Base-by-base conservation (phyloP, 2,888 invertebrate genomes). In the Serrognathus titanus region DNA sequence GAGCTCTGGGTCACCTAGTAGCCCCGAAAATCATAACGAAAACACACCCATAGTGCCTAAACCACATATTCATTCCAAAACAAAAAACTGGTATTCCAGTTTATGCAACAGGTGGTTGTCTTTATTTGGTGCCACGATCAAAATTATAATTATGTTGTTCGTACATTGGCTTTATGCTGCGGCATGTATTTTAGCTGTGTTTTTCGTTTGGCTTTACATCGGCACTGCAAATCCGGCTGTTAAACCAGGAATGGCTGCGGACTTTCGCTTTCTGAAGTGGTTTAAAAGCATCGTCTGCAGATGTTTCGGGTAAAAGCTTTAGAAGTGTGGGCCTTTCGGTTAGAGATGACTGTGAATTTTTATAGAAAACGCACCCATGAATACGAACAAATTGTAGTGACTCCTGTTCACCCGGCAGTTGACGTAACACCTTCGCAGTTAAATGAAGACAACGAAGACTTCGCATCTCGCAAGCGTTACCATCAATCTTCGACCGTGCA, bases 71-170 rank as follows among this genome's bases (percentile, higher is more conserved):
- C 91, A 92, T 75, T 90, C 90, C 7, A 95, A 96, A 81, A 89
- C 93, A 66, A 89, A 92, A 69, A 94, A 94, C 72, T 97, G 96
- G 95, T 97, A 97, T 78, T 94, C 95, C 1, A 85, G 88, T 66
- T 86, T 95, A 65, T 96, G 95, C 77, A 97, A 97, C 75, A 82
- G 97, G 69, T 97, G 97, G 95, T 85, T 97, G 47, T 94, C 97
- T 1, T 79, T 97, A 3, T 78, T 89, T 66, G 97, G 96, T 69
- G 96, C 92, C n/a, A 80, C 89, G 10, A 80, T 92, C 45, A 97
- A 97, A 76, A 72, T 97, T 47, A 70, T 92, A 20, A 88, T 97
- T 57, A 95, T 97, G 92, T 86, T 97, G 71, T 80, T 95, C 65
- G 95, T 97, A 36, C 90, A 97, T 76, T 97, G 95, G 94, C 87